Evolutionary conservation across 2,797 vertebrate genomes (phyloP), one percentile per base, ranked within the genome.

Genomic region (Megaceryle alcyon): DNA sequence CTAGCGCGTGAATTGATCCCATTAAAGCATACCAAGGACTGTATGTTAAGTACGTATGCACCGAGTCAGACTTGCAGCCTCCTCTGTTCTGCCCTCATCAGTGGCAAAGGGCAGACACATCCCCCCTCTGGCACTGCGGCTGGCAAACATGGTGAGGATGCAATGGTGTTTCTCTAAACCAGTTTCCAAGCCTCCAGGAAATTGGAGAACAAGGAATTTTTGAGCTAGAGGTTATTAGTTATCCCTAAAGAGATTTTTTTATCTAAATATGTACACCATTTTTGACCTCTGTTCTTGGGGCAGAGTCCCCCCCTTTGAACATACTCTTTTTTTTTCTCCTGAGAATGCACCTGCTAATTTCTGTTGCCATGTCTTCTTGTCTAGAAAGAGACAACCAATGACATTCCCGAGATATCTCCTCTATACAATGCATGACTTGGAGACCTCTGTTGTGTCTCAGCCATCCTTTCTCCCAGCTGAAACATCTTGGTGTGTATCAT

Each of bases 21-120:
- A 6, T 35, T 48, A 65, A 41, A 48, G 41, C 19, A 56, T 2
- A 41, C 4, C 0, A 2, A 53, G 26, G n/a, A 22, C 5, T 13
- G n/a, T 5, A 28, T 20, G 6, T 6, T 12, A 35, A 44, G 54
- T 14, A 22, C 48, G 4, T 1, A 29, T 17, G 23, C 20, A 19
- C n/a, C 0, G 4, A 46, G 43, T 28, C 37, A 59, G 44, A 69
- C 9, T 14, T 20, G 6, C 3, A 28, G 29, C 17, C 56, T 53
- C 39, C 37, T 31, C 35, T 41, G 13, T 7, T 48, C 44, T 17
- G 13, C 8, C 28, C 64, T 26, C 68, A 39, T 1, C 44, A 41
- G 33, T 1, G 22, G 9, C 13, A 13, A 33, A 15, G 19, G 14
- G 10, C 37, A 12, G 31, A 8, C 19, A 43, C 12, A 2, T 3